phyloP scores from a whole-genome alignment of 53 echinoderm and acorn worm species.

The Stichopus horrens region DNA sequence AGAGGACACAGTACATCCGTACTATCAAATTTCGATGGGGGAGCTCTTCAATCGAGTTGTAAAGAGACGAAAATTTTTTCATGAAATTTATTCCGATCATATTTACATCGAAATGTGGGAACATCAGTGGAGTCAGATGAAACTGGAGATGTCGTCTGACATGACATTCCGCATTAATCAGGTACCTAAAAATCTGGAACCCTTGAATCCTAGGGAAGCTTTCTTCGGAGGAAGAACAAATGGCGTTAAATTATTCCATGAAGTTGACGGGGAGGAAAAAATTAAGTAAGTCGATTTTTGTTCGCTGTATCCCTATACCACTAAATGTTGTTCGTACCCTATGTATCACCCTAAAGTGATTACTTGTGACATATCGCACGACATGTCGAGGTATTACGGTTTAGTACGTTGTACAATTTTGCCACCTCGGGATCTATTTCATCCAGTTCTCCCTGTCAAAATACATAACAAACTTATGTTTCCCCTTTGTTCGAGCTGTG shows the following conservation, averaged over 20 bases:
- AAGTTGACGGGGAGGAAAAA: constrained; percentile 44
- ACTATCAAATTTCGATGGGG: no score
- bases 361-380: neutral
- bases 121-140: constrained; percentile 24
- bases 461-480: constrained; percentile 59
- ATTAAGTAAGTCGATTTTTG: constrained; percentile 67
- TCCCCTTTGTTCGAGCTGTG: constrained; percentile 63
- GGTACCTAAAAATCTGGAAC: constrained; percentile 1
- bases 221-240: constrained; percentile 61
- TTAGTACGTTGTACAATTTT: constrained; percentile 53
- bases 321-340: constrained; percentile 62
- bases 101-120: constrained; percentile 38
- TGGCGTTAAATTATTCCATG: no score
- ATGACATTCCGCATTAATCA: neutral
- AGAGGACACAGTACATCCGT: constrained; percentile 27
- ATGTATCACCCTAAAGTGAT: constrained; percentile 49
- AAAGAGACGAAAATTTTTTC: constrained; percentile 23
- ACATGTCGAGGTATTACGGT: constrained; percentile 54
- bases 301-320: constrained; percentile 59
- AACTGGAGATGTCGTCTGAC: constrained; percentile 3
- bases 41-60: constrained; percentile 18
- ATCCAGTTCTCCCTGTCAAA: constrained; percentile 69
- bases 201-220: constrained; percentile 53
- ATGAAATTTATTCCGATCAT: neutral
- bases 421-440: constrained; percentile 50